Conservation (phyloP, 2,113 vertebrate genomes). For the Craseonycteris thonglongyai region DNA sequence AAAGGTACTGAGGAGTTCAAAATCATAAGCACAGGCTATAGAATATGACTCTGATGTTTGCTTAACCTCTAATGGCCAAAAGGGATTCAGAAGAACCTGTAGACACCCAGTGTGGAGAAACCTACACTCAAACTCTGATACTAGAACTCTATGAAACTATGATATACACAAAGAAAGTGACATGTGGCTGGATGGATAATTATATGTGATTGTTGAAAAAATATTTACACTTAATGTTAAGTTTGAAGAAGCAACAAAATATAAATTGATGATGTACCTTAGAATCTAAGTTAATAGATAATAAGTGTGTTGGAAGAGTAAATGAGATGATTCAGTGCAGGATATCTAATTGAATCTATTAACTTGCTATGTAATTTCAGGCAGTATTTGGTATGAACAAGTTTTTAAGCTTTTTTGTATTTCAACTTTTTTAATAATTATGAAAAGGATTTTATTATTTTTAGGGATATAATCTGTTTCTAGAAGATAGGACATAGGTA, state of each 20-base stretch:
- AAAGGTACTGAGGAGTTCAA: neutral
- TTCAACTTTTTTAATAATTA: neutral
- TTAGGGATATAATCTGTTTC: neutral
- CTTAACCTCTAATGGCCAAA: neutral
- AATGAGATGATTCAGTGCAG: neutral
- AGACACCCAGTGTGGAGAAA: neutral
- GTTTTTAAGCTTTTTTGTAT: neutral
- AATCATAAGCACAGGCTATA: neutral
- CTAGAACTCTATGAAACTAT: neutral
- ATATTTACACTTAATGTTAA: neutral
- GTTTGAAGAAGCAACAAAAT: neutral
- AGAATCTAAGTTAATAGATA: neutral
- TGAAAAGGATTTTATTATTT: neutral
- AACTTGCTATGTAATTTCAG: neutral
- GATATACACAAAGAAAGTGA: neutral
- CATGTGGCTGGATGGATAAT: neutral
- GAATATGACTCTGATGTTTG: neutral
- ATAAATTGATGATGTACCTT: neutral
- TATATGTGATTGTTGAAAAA: neutral
- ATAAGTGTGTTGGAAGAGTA: neutral
- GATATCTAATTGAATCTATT: neutral
- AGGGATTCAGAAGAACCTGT: neutral
- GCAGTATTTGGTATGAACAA: neutral
- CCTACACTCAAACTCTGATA: neutral
- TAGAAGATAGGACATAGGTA: neutral